Base-by-base conservation (phyloP, 2,888 invertebrate species). In the Drosophila cyrtoloma region DNA sequence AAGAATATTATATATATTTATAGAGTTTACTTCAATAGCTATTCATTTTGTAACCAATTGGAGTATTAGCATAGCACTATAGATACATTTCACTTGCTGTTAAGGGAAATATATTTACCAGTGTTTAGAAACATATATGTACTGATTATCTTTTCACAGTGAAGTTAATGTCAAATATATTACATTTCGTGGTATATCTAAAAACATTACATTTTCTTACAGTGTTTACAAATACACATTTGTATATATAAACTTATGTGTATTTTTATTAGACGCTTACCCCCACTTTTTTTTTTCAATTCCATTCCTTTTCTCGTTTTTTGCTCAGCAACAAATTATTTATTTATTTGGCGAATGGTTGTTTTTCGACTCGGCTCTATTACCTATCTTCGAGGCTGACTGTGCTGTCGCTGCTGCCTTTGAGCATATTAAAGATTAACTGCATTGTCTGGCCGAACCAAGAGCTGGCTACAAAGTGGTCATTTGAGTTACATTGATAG, bases 351-450 rank as follows among this genome's bases (percentile, higher is more conserved):
- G 33, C 72, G 72, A 86, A 89, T 82, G 86, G 81, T 79, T 87
- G 80, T 71, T 76, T 89, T 81, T 82, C 76, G 76, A 87, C 79
- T 70, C 70, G 44, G 76, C 35, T 72, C 50, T 67, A 66, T 3
- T 26, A 26, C 67, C 70, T 74, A 66, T 61, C 62, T 63, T 59
- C 53, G 60, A 61, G 63, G 44, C 61, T 53, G 60, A 37, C 64
- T 57, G 53, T 44, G 67, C 57, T 33, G 71, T 32, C 28, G 33
- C 30, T 28, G 66, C 37, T 86, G 84, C 80, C 78, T 72, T 87
- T 81, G 81, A 55, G 72, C 82, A 77, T 81, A 86, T 89, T 87
- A 89, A 89, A 89, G 63, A 84, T 86, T 89, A 79, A 87, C 72
- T 69, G 72, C 81, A 84, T 84, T 86, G 82, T 87, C 85, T 89